These are phyloP conservation scores for Macropis europaea DNA, from an alignment of 2,888 invertebrate genomes.

Conservation along the genomic window DNA sequence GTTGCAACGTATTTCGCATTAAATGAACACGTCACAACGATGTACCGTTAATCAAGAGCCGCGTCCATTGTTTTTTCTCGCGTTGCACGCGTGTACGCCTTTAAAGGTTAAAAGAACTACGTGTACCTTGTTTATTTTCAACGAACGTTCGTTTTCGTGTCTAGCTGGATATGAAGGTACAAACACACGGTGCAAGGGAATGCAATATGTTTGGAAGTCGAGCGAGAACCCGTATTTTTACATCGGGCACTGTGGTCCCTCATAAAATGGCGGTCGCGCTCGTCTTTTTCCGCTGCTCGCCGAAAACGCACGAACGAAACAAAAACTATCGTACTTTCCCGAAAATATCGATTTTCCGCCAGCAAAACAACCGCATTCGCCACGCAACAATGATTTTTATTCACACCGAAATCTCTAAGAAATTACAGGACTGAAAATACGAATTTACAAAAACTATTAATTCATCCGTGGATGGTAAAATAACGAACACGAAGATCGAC, in stretches of 20 bases:
- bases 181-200: not conserved
- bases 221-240: conserved; percentile 33
- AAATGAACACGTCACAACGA: conserved; percentile 3
- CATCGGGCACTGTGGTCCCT: conserved; percentile 19
- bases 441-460: not conserved
- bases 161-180: not conserved
- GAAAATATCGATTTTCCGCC: too few species aligned
- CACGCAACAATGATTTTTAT: too few species aligned
- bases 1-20: not conserved
- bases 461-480: too few species aligned
- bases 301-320: not conserved
- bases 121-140: not conserved
- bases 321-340: not conserved
- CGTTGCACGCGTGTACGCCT: not conserved
- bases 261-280: conserved; percentile 51
- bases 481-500: not conserved
- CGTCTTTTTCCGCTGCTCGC: conserved; percentile 10
- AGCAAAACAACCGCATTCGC: too few species aligned
- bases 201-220: conserved; percentile 8
- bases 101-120: not conserved
- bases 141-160: not conserved
- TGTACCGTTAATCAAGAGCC: conserved; percentile 1
- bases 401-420: too few species aligned
- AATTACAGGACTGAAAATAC: too few species aligned
- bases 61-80: not conserved